Conservation (phyloP, 2,888 invertebrate genomes). For the Brachypalpus laphriformis region DNA sequence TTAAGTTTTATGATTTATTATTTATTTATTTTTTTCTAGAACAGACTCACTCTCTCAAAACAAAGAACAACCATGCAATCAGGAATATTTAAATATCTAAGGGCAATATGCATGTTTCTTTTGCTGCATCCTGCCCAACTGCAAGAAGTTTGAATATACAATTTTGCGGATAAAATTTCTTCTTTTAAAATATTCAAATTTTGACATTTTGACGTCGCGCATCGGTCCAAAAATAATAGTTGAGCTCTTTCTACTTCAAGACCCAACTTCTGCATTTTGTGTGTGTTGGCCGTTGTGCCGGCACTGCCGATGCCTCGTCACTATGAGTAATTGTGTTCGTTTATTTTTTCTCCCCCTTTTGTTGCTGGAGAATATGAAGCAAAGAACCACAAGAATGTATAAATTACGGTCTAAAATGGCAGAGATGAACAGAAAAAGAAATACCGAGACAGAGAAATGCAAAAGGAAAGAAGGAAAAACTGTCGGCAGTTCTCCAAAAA, state of each 20-base stretch:
- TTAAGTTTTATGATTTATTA: background rate
- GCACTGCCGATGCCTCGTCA: conserved; percentile 24
- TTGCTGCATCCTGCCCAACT: background rate
- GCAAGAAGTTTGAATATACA: background rate
- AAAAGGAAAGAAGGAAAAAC: conserved; percentile 29
- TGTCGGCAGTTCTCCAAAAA: conserved; percentile 69
- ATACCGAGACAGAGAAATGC: conserved; percentile 15
- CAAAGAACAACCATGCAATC: conserved; percentile 25
- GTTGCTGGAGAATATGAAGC: conserved; percentile 30
- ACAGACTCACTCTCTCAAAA: background rate
- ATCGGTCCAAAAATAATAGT: conserved; percentile 48
- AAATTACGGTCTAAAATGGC: conserved; percentile 51
- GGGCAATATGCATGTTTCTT: conserved; percentile 33
- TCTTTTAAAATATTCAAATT: conserved; percentile 59
- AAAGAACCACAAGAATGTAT: conserved; percentile 54
- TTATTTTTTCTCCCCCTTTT: conserved; percentile 1
- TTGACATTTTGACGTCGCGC: conserved; percentile 15
- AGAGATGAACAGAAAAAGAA: background rate
- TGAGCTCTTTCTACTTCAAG: conserved; percentile 3
- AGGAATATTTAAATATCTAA: conserved; percentile 37
- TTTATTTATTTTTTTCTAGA: background rate
- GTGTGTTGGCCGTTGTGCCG: background rate
- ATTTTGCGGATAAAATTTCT: conserved; percentile 27
- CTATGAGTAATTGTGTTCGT: conserved; percentile 69
- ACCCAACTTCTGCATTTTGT: conserved; percentile 27